Base-by-base conservation (phyloP, 1,140 invertebrate genomes). In the Hydropsyche tenuis region DNA sequence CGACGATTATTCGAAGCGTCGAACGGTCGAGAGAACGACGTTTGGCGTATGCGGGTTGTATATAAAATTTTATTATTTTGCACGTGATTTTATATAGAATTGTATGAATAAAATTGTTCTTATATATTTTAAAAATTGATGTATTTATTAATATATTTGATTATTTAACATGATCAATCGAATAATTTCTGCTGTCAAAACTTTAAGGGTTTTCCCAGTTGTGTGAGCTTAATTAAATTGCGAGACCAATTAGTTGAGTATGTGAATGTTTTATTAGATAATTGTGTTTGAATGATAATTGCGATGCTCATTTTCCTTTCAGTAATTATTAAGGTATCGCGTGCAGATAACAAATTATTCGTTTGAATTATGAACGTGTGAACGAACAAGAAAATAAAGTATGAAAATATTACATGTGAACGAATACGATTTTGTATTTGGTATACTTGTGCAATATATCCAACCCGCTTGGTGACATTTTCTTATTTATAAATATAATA, bases 221-320 rank as follows among this genome's bases (percentile, higher is more conserved):
- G 30, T 37, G 30, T 37, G 3, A 4, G 30, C 9, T 37, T 37
- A 37, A 37, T 37, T 3, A 37, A 4, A 37, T 37, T 37, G 9
- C 30, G 30, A 37, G 3, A 37, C 9, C 30, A 37, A 37, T 37
- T 37, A 37, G 30, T 37, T 37, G 30, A 3, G 9, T 9, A 9
- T 37, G 30, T 37, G 9, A 53, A 53, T 18, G 9, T 18, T 18
- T 18, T 20, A 60, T 25, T 60, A 60, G 56, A 22, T 12, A 60
- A 60, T 60, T 60, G 23, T 14, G 22, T 60, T 60, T 23, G 22
- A 12, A 60, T 60, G 23, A 20, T 14, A 60, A 25, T 60, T 60
- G 56, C 20, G 20, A 1, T 25, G 16, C 12, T 23, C 20, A 27
- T 25, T 23, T n/a, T 25, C 22, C 22, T 14, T 22, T 11, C 20